A percentile compares a stretch with the other conserved stretches of the same genome.
Conservation (phyloP, 2,113 vertebrate genomes). For the Danionella cerebrum region DNA sequence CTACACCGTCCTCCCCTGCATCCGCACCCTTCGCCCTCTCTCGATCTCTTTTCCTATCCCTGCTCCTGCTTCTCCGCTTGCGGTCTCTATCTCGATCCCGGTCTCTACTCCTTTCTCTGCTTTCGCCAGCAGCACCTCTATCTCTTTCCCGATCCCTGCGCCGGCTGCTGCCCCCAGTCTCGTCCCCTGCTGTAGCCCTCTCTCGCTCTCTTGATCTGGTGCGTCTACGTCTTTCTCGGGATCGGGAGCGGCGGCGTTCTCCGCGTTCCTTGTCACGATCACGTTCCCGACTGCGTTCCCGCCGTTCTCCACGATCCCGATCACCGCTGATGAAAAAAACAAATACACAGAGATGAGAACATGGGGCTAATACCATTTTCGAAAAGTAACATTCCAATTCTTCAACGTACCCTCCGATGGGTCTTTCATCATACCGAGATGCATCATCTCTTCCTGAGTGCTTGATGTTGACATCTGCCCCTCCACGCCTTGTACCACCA, state of each 20-base stretch:
- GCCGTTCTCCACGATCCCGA: conserved; percentile 59
- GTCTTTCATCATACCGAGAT: conserved; percentile 81
- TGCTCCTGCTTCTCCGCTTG: conserved; percentile 63
- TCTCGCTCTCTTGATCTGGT: conserved; percentile 71
- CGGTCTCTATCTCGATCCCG: conserved; percentile 52
- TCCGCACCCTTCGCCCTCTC: conserved; percentile 64
- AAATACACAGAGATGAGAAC: conserved; percentile 5
- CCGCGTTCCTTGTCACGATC: conserved; percentile 64
- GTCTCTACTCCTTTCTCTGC: conserved; percentile 64
- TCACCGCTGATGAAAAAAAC: conserved; percentile 47
- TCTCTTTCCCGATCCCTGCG: conserved; percentile 56
- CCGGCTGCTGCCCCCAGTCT: conserved; percentile 39
- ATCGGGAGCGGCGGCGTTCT: conserved; percentile 72
- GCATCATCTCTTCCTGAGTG: conserved; percentile 87
- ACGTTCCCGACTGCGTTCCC: conserved; percentile 73
- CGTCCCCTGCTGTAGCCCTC: conserved; percentile 36
- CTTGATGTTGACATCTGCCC: conserved; percentile 88
- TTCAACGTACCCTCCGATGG: conserved; percentile 52
- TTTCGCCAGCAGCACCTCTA: conserved; percentile 29
- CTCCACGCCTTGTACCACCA: conserved; percentile 82
- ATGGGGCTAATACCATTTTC: too few relatives aligned
- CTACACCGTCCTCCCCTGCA: conserved; percentile 57
- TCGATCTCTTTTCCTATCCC: conserved; percentile 67
- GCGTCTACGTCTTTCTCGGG: conserved; percentile 71
- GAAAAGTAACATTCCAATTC: background rate